Evolutionary conservation across 2,888 invertebrate genomes (phyloP), one percentile per base, ranked within the genome.

Genomic region (Clusia tigrina): DNA sequence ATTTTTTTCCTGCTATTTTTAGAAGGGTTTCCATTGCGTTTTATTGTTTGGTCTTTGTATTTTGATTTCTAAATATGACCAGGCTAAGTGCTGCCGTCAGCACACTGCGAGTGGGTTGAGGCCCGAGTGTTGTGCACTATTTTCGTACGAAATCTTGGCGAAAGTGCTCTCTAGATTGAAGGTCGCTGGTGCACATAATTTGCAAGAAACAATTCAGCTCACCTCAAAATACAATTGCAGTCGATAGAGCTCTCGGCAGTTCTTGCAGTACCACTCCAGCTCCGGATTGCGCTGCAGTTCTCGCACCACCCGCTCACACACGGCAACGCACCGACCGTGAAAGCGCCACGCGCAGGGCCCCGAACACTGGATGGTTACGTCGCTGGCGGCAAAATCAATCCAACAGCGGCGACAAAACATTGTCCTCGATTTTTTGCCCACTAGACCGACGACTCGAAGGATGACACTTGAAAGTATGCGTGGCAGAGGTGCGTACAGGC

Each of bases 381-480:
- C 80, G 42, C 67, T 69, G 67, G 70, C 66, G 60, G 69, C 71
- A 60, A 83, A 83, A 78, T 83, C 81, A 72, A 82, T 78, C 83
- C 83, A 81, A 63, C 83, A 83, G 71, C 78, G 81, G 65, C 79
- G 80, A 74, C 82, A 83, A 71, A 82, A 82, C 78, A 81, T 78
- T 67, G 65, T 73, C 63, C 71, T 74, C 12, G 65, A 72, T 73
- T 73, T 71, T 46, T 32, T 32, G n/a, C 9, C n/a, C 9, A n/a
- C 42, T 6, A n/a, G 3, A 42, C 9, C 42, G 9, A 6, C 42
- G n/a, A 42, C 42, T 32, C 32, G 6, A n/a, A n/a, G 12, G 12
- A n/a, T 42, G 42, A 42, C 42, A 17, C 42, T 6, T 12, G 32
- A 32, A 6, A 32, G 12, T 6, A 6, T 32, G 32, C 32, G 32